Percentiles rank a stretch among this genome's conserved stretches.
Conservation (phyloP, 1,140 invertebrate genomes). For the Telenomus remus region DNA sequence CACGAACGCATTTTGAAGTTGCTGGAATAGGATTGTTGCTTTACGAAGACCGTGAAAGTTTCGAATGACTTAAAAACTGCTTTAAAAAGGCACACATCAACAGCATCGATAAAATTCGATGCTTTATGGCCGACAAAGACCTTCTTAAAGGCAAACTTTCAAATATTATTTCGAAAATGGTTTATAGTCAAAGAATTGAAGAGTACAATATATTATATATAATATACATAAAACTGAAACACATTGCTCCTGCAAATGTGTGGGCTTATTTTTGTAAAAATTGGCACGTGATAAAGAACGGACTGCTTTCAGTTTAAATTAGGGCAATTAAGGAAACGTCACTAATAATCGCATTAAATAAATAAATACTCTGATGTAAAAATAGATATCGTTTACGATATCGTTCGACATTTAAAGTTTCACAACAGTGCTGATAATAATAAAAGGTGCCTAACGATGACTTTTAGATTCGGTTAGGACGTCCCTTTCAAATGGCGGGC, state of each 20-base stretch:
- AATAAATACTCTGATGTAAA: too few species aligned
- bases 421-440: too few species aligned
- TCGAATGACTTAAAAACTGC: constrained; percentile 19
- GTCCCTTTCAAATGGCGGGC: too few species aligned
- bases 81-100: constrained; percentile 31
- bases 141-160: constrained; percentile 13
- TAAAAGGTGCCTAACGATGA: too few species aligned
- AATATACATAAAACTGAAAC: constrained; percentile 9
- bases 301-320: constrained; percentile 20
- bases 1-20: background rate
- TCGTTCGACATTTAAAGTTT: too few species aligned
- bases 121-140: constrained; percentile 51
- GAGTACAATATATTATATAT: constrained; percentile 18
- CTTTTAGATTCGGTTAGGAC: too few species aligned
- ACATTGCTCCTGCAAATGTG: constrained; percentile 6
- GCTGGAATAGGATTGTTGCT: constrained; percentile 4
- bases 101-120: constrained; percentile 12
- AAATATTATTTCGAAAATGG: constrained; percentile 14
- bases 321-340: constrained; percentile 29
- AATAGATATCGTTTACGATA: too few species aligned
- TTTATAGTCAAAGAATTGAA: constrained; percentile 29
- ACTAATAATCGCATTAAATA: constrained; percentile 45
- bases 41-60: constrained; percentile 8
- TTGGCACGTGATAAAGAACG: constrained; percentile 34
- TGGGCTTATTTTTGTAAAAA: constrained; percentile 36